Conservation (phyloP, 2,888 invertebrate species). For the Caenorhabditis sp. region DNA sequence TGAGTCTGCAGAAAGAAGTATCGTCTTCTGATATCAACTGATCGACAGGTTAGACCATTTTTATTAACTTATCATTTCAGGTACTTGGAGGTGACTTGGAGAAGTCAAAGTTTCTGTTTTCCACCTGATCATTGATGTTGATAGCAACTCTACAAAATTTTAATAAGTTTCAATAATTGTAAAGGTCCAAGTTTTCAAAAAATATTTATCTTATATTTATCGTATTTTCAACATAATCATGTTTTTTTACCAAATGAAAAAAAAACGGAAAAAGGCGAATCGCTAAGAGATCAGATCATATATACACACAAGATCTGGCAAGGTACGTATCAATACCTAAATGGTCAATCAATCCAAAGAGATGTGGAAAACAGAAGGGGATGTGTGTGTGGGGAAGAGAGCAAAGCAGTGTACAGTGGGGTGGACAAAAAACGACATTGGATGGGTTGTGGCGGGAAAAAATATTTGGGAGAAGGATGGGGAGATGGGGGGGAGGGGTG, state of each 20-base stretch:
- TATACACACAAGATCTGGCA: constrained; percentile 18
- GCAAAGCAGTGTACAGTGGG: constrained; percentile 11
- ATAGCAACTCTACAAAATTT: no score
- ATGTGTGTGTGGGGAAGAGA: background rate
- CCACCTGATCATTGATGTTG: background rate
- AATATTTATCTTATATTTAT: no score
- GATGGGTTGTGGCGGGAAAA: background rate
- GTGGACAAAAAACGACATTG: background rate
- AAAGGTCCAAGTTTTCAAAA: no score
- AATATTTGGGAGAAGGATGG: background rate
- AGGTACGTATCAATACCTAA: constrained; percentile 44
- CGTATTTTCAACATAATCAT: no score
- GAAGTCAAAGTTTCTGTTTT: background rate
- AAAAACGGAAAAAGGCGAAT: constrained; percentile 6
- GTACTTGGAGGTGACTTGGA: no score
- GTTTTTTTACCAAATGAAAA: no score
- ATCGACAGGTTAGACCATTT: background rate
- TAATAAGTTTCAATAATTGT: no score
- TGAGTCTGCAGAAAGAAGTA: constrained; percentile 4
- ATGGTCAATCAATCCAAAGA: constrained; percentile 22
- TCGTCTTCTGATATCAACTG: background rate
- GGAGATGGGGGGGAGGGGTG: background rate
- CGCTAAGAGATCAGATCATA: constrained; percentile 17
- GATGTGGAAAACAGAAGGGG: background rate
- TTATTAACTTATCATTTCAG: background rate